Evolutionary conservation across 2,113 vertebrate species (phyloP).

Genomic region (Urocolius indicus): DNA sequence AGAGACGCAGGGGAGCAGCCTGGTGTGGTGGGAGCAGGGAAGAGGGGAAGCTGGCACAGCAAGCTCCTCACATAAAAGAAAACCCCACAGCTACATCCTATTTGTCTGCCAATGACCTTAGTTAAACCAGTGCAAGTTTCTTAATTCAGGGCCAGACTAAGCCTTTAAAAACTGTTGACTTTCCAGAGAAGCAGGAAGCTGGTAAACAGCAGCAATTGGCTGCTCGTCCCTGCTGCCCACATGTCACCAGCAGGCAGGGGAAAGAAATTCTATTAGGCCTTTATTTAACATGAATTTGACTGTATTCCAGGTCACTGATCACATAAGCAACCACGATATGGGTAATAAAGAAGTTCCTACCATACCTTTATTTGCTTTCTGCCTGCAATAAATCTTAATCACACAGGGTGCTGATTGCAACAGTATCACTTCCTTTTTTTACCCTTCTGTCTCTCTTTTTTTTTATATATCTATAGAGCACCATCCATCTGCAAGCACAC

Average conservation of each 20-base stretch:
- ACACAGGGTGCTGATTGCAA: constrained; percentile 62
- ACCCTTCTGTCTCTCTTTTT: neutral
- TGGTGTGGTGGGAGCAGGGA: neutral
- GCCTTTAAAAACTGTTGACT: constrained; percentile 7
- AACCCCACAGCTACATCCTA: neutral
- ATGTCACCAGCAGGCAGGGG: neutral
- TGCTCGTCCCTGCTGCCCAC: constrained; percentile 34
- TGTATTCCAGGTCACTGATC: constrained; percentile 67
- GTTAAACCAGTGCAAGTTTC: neutral
- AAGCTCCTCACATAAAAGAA: neutral
- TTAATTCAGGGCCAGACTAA: neutral
- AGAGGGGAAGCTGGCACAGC: neutral
- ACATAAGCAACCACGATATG: constrained; percentile 41
- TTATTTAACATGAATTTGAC: constrained; percentile 67
- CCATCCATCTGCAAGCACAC: neutral
- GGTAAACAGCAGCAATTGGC: neutral
- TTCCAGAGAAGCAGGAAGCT: constrained; percentile 47
- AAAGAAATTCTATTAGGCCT: constrained; percentile 46
- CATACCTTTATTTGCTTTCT: constrained; percentile 73
- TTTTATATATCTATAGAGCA: no score
- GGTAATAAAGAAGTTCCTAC: constrained; percentile 75
- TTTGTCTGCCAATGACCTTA: neutral
- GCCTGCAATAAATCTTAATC: constrained; percentile 77
- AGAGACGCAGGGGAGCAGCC: neutral
- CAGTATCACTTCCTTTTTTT: constrained; percentile 40